These are phyloP conservation scores for Epizoanthus ramosus DNA, from an alignment of 92 coral and sea anemone species.

Conservation along the genomic window DNA sequence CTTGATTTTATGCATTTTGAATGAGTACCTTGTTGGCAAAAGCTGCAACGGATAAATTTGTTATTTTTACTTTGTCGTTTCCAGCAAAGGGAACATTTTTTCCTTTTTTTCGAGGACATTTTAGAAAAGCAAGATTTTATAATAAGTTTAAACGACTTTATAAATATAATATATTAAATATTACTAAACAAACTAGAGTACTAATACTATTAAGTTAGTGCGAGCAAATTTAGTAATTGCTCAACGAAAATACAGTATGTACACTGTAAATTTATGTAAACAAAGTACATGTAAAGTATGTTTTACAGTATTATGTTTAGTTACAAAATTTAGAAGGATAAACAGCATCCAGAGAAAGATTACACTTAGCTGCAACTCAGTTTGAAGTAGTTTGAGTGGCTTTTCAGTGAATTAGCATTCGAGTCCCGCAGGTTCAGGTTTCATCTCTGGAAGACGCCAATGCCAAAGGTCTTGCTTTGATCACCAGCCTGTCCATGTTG, in stretches of 20 bases:
- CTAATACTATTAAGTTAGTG: background rate
- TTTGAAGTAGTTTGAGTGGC: background rate
- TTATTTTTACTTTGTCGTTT: background rate
- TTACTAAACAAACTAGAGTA: background rate
- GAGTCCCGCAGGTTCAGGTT: background rate
- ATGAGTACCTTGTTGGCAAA: slow-evolving; percentile 1
- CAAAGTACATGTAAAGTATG: background rate
- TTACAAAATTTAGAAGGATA: background rate
- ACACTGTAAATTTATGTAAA: background rate
- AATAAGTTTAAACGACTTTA: background rate
- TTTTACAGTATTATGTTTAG: background rate
- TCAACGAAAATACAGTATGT: background rate
- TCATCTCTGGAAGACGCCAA: background rate
- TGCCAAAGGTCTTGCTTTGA: background rate
- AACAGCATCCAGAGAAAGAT: background rate
- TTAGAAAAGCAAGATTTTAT: background rate
- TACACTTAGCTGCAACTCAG: background rate
- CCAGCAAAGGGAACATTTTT: background rate
- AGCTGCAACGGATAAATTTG: background rate
- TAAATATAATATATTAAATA: background rate
- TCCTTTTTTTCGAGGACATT: background rate
- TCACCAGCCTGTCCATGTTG: background rate
- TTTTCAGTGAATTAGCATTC: background rate
- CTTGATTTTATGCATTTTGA: background rate
- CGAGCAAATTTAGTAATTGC: background rate